Percentiles rank a stretch among this genome's conserved stretches.
phyloP scores from a whole-genome alignment of 2,888 invertebrate species.

The Hermodice carunculata region DNA sequence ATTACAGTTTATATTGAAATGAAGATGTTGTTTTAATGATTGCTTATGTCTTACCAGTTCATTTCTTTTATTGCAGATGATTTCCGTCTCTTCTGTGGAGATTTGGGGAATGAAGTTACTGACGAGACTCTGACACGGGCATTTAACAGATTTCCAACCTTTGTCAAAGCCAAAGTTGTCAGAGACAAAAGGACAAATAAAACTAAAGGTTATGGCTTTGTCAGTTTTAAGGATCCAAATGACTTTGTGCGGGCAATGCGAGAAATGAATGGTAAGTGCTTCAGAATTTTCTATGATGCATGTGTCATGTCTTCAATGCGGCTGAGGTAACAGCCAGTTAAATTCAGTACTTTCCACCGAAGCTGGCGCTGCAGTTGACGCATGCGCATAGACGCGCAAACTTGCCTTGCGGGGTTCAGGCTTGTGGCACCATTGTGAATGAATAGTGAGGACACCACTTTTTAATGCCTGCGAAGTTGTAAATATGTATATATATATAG shows the following conservation, averaged over 20 bases:
- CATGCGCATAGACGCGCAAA: no score
- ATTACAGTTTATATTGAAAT: neutral
- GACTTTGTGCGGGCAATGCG: slow-evolving; percentile 99
- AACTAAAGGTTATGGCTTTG: slow-evolving; percentile 98
- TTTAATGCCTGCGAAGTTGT: no score
- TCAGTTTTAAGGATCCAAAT: slow-evolving; percentile 96
- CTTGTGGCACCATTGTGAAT: no score
- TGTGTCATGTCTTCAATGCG: no score
- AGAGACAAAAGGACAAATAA: slow-evolving; percentile 97
- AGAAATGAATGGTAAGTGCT: slow-evolving; percentile 94
- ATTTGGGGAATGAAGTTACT: slow-evolving; percentile 98
- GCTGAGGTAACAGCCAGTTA: no score
- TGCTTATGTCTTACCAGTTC: neutral
- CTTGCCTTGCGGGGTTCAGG: no score
- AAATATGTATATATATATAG: no score
- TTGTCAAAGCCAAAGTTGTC: slow-evolving; percentile 94
- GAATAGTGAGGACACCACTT: no score
- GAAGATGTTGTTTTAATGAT: neutral
- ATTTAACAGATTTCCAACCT: slow-evolving; percentile 89
- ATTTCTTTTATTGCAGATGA: slow-evolving; percentile 78
- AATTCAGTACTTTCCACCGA: no score
- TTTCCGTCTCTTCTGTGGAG: slow-evolving; percentile 99
- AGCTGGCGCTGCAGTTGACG: no score
- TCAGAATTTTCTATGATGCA: no score
- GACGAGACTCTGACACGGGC: slow-evolving; percentile 97